Conservation (phyloP, 1,140 invertebrate species). For the Camponotus pennsylvanicus region DNA sequence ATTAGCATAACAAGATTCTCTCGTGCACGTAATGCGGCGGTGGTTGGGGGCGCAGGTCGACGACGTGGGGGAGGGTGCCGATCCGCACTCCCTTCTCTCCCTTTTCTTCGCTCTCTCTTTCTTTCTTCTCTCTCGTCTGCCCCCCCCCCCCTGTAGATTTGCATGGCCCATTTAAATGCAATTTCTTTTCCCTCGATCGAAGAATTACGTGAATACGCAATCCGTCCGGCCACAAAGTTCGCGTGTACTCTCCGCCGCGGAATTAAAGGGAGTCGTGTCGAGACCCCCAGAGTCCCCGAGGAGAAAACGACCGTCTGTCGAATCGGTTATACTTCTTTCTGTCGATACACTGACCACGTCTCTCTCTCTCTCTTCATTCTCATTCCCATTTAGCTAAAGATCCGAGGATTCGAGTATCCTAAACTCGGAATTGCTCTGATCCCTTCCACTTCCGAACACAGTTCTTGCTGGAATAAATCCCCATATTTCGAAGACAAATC, state of each 20-base stretch:
- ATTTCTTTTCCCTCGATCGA: conserved; percentile 75
- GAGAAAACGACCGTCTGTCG: background rate
- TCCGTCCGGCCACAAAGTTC: conserved; percentile 44
- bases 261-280: conserved; percentile 62
- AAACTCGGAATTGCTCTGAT: background rate
- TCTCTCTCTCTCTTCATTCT: background rate
- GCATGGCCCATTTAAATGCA: conserved; percentile 78
- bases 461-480: conserved; percentile 6
- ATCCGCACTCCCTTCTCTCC: background rate
- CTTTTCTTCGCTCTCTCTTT: background rate
- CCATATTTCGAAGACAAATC: background rate
- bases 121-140: background rate
- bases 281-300: background rate
- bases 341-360: background rate
- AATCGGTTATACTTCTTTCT: background rate
- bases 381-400: background rate
- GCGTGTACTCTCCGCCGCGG: conserved; percentile 7
- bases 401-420: background rate
- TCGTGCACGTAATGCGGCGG: conserved; percentile 67
- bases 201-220: conserved; percentile 77
- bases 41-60: conserved; percentile 9
- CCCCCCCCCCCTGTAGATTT: conserved; percentile 58
- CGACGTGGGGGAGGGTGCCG: conserved; percentile 45
- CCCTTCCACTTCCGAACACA: background rate
- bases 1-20: conserved; percentile 75